These are phyloP conservation scores for Liposcelis brunnea DNA, from an alignment of 2,888 invertebrate genomes.

Conservation along the genomic window DNA sequence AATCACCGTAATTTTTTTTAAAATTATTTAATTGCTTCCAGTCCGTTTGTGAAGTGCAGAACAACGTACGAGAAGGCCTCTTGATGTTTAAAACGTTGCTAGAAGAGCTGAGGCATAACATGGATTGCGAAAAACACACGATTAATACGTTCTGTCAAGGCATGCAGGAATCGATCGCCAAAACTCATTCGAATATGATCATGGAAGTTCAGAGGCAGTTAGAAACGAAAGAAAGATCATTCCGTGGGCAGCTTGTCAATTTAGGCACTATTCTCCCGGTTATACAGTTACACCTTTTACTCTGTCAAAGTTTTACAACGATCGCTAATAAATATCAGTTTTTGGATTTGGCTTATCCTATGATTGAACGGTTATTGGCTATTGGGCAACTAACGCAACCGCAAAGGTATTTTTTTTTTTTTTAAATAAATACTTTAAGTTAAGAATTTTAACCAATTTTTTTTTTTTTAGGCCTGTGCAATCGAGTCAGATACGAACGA, in stretches of 20 bases:
- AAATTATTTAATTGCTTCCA: constrained; percentile 17
- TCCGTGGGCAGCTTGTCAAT: constrained; percentile 34
- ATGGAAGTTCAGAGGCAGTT: constrained; percentile 44
- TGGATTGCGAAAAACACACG: constrained; percentile 45
- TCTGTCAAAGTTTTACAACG: constrained; percentile 51
- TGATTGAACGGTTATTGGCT: constrained; percentile 45
- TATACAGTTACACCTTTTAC: constrained; percentile 47
- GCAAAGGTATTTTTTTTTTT: constrained; percentile 34
- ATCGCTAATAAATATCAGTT: constrained; percentile 59
- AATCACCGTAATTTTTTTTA: not conserved
- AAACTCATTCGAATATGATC: constrained; percentile 44
- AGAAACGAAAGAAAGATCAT: constrained; percentile 33
- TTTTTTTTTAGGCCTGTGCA: constrained; percentile 46
- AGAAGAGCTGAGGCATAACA: constrained; percentile 45
- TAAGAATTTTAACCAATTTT: constrained; percentile 14
- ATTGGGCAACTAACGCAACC: constrained; percentile 47
- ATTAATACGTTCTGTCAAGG: constrained; percentile 48
- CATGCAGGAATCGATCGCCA: constrained; percentile 45
- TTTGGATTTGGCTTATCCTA: constrained; percentile 45
- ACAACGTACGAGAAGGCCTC: constrained; percentile 47
- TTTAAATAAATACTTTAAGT: constrained; percentile 2
- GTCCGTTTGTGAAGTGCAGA: constrained; percentile 40
- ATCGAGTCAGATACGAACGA: constrained; percentile 50
- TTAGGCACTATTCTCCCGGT: constrained; percentile 46
- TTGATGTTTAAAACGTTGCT: constrained; percentile 44